phyloP scores from a whole-genome alignment of 2,113 vertebrate genomes.

The Ctenomys sociabilis region DNA sequence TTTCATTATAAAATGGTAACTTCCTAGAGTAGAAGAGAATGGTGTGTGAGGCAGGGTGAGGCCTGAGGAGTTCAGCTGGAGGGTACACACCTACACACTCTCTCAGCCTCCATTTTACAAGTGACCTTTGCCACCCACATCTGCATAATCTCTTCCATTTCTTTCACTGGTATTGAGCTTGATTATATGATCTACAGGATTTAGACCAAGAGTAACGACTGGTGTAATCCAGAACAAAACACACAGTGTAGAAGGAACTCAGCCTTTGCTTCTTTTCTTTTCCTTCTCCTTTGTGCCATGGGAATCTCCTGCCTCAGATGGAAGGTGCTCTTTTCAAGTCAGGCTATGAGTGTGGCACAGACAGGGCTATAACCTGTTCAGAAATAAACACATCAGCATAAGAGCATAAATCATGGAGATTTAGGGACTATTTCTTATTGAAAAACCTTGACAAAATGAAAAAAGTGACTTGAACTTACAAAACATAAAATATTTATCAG shows the following conservation, averaged over 20 bases:
- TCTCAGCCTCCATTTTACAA: not conserved
- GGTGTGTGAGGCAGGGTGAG: not conserved
- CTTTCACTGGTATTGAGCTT: not conserved
- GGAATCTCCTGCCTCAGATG: not conserved
- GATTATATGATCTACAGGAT: not conserved
- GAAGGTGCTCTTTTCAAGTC: not conserved
- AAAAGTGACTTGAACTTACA: not conserved
- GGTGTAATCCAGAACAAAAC: not conserved
- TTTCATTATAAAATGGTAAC: not conserved
- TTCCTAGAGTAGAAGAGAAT: not conserved
- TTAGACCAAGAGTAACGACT: not conserved
- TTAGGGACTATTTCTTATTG: not conserved
- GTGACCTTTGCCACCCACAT: not conserved
- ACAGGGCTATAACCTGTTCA: not conserved
- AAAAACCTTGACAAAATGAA: not conserved
- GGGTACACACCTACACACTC: not conserved
- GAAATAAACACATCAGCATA: not conserved
- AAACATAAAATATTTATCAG: not conserved
- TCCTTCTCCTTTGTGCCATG: not conserved
- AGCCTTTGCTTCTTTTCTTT: not conserved
- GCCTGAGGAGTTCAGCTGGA: accelerated
- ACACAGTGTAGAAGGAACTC: not conserved
- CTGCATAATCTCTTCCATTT: accelerated
- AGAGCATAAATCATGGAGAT: not conserved
- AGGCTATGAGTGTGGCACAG: not conserved